Conservation (phyloP, 30 jellyfish, hydroid and myxozoan genomes). For the Aurelia sp. region DNA sequence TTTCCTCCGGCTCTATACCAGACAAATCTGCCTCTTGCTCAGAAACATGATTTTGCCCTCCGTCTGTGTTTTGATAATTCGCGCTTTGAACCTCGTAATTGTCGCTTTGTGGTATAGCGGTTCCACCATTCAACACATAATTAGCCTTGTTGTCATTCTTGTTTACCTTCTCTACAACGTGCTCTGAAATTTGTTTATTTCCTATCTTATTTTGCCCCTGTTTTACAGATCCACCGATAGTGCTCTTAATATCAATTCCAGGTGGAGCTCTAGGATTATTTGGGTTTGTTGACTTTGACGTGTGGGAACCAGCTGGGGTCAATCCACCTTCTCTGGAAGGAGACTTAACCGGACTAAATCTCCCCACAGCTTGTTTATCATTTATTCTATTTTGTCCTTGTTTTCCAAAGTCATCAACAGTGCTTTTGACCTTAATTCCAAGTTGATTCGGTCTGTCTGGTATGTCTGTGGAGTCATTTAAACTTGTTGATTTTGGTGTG, state of each 20-base stretch:
- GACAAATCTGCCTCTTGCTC: neutral
- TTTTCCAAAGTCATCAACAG: neutral
- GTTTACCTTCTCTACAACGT: neutral
- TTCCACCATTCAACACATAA: slow-evolving; percentile 18
- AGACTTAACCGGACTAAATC: too few species aligned
- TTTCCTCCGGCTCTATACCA: neutral
- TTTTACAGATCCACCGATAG: neutral
- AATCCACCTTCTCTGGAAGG: too few species aligned
- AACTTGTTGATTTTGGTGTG: neutral
- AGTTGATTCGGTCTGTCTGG: neutral
- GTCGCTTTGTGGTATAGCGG: slow-evolving; percentile 43
- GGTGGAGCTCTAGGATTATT: neutral
- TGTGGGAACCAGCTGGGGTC: too few species aligned
- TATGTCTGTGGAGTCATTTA: neutral
- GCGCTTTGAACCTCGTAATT: slow-evolving; percentile 7
- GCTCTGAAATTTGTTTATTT: neutral
- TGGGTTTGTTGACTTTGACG: too few species aligned
- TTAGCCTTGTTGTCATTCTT: slow-evolving; percentile 5
- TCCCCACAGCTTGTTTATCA: neutral
- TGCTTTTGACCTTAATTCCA: neutral
- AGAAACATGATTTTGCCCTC: neutral
- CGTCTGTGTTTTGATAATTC: neutral
- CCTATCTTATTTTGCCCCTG: neutral
- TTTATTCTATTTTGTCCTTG: neutral
- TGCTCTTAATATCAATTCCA: neutral